These are phyloP conservation scores for Puntigrus tetrazona DNA, from an alignment of 2,113 vertebrate genomes.

Conservation along the genomic window DNA sequence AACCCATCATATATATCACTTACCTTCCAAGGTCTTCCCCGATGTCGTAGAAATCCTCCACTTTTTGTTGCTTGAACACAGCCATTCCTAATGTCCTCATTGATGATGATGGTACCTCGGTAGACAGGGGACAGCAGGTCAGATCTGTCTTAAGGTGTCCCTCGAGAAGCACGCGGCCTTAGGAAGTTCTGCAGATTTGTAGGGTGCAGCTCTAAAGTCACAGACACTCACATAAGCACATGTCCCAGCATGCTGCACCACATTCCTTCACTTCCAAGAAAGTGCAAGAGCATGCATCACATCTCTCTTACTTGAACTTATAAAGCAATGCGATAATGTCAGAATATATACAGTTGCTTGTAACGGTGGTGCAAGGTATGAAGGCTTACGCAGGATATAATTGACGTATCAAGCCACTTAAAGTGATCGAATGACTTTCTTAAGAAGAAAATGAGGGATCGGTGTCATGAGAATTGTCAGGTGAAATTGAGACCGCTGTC, in stretches of 20 bases:
- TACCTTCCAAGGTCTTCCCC: constrained; percentile 91
- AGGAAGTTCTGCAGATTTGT: constrained; percentile 25
- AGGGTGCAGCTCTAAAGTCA: background rate
- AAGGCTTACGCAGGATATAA: background rate
- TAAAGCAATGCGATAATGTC: background rate
- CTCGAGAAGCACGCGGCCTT: background rate
- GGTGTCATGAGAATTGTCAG: background rate
- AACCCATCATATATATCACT: constrained; percentile 56
- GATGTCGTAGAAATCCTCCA: constrained; percentile 91
- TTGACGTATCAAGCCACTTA: background rate
- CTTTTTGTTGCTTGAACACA: constrained; percentile 91
- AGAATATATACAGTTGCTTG: background rate
- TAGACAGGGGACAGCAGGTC: constrained; percentile 32
- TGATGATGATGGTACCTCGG: constrained; percentile 67
- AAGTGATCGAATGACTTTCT: background rate
- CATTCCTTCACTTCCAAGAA: constrained; percentile 48
- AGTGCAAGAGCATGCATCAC: background rate
- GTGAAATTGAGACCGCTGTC: constrained; percentile 9
- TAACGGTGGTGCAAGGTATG: background rate
- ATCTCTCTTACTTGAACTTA: background rate
- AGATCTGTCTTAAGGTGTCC: constrained; percentile 23
- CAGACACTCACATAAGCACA: constrained; percentile 4
- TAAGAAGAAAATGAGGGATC: background rate
- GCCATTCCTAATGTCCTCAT: constrained; percentile 89
- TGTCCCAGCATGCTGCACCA: constrained; percentile 43